Conservation (phyloP, 2,888 invertebrate genomes). For the Ophion costatus region DNA sequence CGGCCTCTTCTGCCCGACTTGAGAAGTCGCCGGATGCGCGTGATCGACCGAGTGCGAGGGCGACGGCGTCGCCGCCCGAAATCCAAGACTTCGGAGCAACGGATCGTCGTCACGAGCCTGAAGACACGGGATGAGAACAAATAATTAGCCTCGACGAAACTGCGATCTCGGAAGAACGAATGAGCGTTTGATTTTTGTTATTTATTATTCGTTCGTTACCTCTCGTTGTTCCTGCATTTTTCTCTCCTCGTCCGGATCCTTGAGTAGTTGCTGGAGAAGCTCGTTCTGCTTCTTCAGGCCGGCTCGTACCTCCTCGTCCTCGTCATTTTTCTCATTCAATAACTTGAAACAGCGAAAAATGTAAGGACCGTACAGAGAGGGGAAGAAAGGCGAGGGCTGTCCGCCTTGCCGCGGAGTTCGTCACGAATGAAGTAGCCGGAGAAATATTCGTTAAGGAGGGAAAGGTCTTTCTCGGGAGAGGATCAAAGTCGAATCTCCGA, state of each 20-base stretch:
- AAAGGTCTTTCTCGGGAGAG: not conserved
- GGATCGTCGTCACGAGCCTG: slow-evolving; percentile 84
- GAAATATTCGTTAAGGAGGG: slow-evolving; percentile 4
- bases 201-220: slow-evolving; percentile 71
- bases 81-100: slow-evolving; percentile 85
- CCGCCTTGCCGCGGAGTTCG: too few relatives aligned
- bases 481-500: slow-evolving; percentile 38
- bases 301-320: slow-evolving; percentile 87
- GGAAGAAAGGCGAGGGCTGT: not conserved
- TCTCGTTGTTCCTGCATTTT: slow-evolving; percentile 79
- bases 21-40: slow-evolving; percentile 78
- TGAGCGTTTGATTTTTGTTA: not conserved
- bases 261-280: slow-evolving; percentile 86
- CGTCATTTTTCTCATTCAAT: slow-evolving; percentile 92
- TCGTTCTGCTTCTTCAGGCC: slow-evolving; percentile 87
- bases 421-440: not conserved
- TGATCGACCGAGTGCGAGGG: slow-evolving; percentile 85
- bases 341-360: slow-evolving; percentile 84
- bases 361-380: slow-evolving; percentile 28
- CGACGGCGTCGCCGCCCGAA: slow-evolving; percentile 84
- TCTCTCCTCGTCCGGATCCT: slow-evolving; percentile 84
- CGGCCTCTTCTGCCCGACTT: slow-evolving; percentile 86
- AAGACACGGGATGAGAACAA: not conserved
- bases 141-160: not conserved
- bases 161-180: not conserved